phyloP scores from a whole-genome alignment of 23 tunicate species.

The Botrylloides violaceus region DNA sequence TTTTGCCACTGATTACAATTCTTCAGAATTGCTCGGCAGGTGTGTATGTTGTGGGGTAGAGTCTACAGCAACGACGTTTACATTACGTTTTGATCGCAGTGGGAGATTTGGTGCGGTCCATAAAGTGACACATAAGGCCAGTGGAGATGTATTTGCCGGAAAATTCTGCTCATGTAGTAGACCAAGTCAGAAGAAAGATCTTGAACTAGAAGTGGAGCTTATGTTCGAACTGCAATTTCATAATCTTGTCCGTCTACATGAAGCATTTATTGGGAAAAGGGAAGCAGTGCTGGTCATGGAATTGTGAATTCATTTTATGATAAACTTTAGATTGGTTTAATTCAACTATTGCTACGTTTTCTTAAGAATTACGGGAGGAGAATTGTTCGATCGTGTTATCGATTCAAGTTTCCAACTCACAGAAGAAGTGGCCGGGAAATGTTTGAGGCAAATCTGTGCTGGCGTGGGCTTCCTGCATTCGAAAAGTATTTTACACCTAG shows the following conservation, averaged over 20 bases:
- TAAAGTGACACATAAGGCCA: constrained; percentile 32
- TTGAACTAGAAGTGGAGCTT: constrained; percentile 70
- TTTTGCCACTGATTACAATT: background rate
- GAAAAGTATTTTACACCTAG: constrained; percentile 62
- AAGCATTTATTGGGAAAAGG: constrained; percentile 36
- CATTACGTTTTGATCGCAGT: constrained; percentile 9
- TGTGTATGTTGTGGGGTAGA: background rate
- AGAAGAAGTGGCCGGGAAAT: constrained; percentile 54
- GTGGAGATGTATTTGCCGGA: constrained; percentile 64
- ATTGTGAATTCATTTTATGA: constrained; percentile 72
- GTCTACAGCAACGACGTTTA: background rate
- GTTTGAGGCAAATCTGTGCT: constrained; percentile 67
- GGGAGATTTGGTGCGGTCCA: constrained; percentile 84
- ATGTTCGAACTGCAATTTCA: constrained; percentile 69
- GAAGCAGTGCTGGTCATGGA: constrained; percentile 68
- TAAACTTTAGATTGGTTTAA: background rate
- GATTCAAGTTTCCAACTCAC: constrained; percentile 71
- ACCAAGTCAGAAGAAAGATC: constrained; percentile 72
- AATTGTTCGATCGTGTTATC: constrained; percentile 73
- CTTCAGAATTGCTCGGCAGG: constrained; percentile 11
- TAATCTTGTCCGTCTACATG: constrained; percentile 43
- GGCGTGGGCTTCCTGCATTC: constrained; percentile 72
- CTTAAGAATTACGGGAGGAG: constrained; percentile 94
- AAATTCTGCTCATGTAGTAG: constrained; percentile 64
- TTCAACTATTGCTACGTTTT: background rate